Evolutionary conservation across 2,888 invertebrate genomes (phyloP).

Genomic region (Parnassius orleans): DNA sequence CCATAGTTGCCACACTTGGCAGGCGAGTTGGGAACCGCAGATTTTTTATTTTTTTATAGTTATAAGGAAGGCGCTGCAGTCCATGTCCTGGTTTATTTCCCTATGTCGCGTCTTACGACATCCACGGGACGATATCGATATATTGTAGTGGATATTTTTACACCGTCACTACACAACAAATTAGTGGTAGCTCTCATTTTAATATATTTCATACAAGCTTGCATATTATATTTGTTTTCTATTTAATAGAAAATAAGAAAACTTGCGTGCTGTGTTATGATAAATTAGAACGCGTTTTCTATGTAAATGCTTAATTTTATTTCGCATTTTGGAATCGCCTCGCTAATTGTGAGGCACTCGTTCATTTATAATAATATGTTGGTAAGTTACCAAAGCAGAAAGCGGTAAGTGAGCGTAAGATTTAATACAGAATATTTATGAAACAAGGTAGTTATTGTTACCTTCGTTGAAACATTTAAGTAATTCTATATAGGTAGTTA

Average conservation of each 20-base stretch:
- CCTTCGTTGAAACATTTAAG: not conserved
- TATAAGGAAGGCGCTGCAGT: too few species aligned
- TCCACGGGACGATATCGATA: too few species aligned
- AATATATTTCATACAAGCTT: not conserved
- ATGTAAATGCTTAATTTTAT: constrained; percentile 49
- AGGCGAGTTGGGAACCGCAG: too few species aligned
- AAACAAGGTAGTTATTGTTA: constrained; percentile 4
- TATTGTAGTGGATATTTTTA: too few species aligned
- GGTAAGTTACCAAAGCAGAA: constrained; percentile 57
- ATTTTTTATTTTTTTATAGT: too few species aligned
- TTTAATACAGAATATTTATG: constrained; percentile 33
- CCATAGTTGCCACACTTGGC: too few species aligned
- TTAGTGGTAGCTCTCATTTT: too few species aligned
- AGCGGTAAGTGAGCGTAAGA: constrained; percentile 55
- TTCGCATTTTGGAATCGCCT: constrained; percentile 50
- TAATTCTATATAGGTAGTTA: not conserved
- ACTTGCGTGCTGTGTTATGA: constrained; percentile 38
- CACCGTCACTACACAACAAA: too few species aligned
- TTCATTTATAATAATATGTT: constrained; percentile 34
- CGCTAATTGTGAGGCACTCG: constrained; percentile 47
- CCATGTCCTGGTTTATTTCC: too few species aligned
- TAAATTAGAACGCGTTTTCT: constrained; percentile 41
- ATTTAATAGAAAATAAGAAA: constrained; percentile 39
- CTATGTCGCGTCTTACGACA: too few species aligned
- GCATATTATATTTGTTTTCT: constrained; percentile 26